phyloP scores from a whole-genome alignment of 2,113 vertebrate genomes.

The Kobus ellipsiprymnus region DNA sequence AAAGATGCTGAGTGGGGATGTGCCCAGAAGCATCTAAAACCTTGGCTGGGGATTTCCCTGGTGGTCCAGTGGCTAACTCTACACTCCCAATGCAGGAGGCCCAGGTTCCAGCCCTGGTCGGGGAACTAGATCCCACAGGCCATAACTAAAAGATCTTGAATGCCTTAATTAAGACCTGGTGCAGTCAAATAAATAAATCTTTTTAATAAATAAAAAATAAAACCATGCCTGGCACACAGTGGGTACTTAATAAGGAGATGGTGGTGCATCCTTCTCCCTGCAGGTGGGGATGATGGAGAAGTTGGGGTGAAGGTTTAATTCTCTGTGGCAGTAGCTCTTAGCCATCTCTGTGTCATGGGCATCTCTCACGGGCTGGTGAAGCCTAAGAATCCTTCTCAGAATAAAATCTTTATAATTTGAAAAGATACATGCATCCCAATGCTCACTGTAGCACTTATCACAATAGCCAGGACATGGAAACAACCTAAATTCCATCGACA shows the following conservation, averaged over 20 bases:
- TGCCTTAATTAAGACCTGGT: not conserved
- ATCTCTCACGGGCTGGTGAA: not conserved
- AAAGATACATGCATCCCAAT: not conserved
- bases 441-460: not conserved
- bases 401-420: not conserved
- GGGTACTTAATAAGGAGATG: not conserved
- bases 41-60: not conserved
- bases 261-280: not conserved
- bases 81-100: not conserved
- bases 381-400: not conserved
- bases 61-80: not conserved
- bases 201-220: not conserved
- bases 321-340: rapidly evolving
- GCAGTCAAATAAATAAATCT: not conserved
- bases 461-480: not conserved
- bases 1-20: rapidly evolving
- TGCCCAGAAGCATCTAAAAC: rapidly evolving
- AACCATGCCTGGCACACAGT: not conserved
- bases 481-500: not conserved
- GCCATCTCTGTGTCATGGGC: not conserved
- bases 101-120: not conserved
- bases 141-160: not conserved
- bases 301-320: not conserved
- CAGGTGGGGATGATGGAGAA: not conserved
- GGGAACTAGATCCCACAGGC: not conserved